Evolutionary conservation across 1,140 invertebrate genomes (phyloP), one percentile per base, ranked within the genome.

Genomic region (Megathymus violae): DNA sequence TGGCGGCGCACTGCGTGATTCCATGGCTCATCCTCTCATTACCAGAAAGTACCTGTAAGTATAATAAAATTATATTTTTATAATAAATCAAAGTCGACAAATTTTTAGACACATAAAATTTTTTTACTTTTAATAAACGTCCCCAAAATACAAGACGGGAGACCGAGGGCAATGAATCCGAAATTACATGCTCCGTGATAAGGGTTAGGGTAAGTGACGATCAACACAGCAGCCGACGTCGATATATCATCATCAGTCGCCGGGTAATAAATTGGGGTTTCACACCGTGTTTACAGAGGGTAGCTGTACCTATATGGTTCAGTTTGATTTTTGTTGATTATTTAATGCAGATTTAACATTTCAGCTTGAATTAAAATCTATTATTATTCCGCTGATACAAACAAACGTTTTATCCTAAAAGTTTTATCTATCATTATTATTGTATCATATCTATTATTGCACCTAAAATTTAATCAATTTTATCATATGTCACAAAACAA

Each of bases 211-310:
- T 83, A 80, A 85, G 81, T 84, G 84, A 80, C 85, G 85, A 88
- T 89, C 82, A 86, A 82, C 85, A 85, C 73, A 74, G 79, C 78
- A 76, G 71, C 84, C 79, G 81, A 87, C 84, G 80, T 85, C 84
- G 82, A 89, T 89, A 86, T 89, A 88, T 89, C 85, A 89, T 89
- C 85, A 87, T 89, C 86, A 89, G 81, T 82, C 86, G 80, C 72
- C 69, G 70, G 62, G 74, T 82, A 80, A 86, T 89, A 85, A 87
- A 87, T 83, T 76, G 73, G 76, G 77, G 75, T 69, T 76, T 77
- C 68, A 74, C 76, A 68, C 71, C 60, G 67, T 82, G 76, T 85
- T 81, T 84, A 81, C 67, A 62, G 61, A 54, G 51, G 62, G 46
- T 59, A 50, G 40, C 38, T 52, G 50, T 54, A 54, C 50, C 48